phyloP scores from a whole-genome alignment of 1,140 invertebrate genomes.

The Homalodisca vitripennis region DNA sequence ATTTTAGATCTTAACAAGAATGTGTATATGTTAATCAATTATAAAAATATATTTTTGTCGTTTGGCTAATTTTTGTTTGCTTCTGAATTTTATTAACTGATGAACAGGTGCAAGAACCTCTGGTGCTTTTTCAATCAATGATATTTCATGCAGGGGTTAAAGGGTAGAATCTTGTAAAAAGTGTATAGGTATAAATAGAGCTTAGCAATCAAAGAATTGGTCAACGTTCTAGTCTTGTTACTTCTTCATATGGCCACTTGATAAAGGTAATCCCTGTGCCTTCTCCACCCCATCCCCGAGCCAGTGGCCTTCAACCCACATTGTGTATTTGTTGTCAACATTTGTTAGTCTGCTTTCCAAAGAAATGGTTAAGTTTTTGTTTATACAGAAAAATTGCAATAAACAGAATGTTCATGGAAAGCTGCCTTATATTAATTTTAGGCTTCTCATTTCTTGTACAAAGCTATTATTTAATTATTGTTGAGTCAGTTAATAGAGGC shows the following conservation, averaged over 20 bases:
- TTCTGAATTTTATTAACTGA: not conserved
- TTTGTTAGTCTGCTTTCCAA: conserved; percentile 30
- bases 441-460: conserved; percentile 9
- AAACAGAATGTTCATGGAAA: conserved; percentile 8
- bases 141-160: not conserved
- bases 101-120: no score
- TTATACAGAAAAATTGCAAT: not conserved
- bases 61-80: not conserved
- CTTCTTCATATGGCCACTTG: conserved; percentile 28
- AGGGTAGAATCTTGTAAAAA: not conserved
- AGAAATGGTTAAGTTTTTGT: conserved; percentile 29
- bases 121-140: not conserved
- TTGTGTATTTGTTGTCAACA: conserved; percentile 8
- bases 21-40: not conserved
- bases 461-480: not conserved
- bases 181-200: not conserved
- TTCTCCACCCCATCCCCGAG: conserved; percentile 10
- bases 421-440: conserved; percentile 26
- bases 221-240: conserved; percentile 26
- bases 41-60: not conserved
- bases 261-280: conserved; percentile 24
- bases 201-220: conserved; percentile 23
- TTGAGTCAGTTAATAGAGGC: conserved; percentile 28
- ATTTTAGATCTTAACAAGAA: not conserved
- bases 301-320: conserved; percentile 21